Conservation (phyloP, 2,888 invertebrate species). For the Tetranychus piercei region DNA sequence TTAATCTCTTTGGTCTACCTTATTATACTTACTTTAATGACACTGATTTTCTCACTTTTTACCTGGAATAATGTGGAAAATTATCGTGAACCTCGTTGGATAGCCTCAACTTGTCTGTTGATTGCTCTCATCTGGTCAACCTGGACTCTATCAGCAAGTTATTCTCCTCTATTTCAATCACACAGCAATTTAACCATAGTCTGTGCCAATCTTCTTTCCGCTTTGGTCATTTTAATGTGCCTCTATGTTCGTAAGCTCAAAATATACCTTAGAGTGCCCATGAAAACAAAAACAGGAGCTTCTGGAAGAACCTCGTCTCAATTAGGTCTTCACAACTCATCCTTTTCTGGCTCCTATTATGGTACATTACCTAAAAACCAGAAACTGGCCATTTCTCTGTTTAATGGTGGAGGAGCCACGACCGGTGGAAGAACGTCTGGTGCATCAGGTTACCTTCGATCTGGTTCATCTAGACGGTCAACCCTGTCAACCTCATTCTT, state of each 20-base stretch:
- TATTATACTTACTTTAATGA: slow-evolving; percentile 33
- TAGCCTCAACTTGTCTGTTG: slow-evolving; percentile 32
- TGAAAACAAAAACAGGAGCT: slow-evolving; percentile 10
- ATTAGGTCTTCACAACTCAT: background rate
- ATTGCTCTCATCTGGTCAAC: slow-evolving; percentile 33
- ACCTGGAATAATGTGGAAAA: slow-evolving; percentile 33
- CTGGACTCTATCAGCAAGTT: slow-evolving; percentile 33
- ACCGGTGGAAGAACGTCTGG: background rate
- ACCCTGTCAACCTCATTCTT: background rate
- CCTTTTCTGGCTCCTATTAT: slow-evolving; percentile 9
- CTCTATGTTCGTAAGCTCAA: slow-evolving; percentile 34
- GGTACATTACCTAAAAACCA: background rate
- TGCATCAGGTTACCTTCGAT: background rate
- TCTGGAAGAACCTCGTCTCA: background rate
- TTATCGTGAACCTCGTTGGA: slow-evolving; percentile 34
- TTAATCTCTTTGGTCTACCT: slow-evolving; percentile 34
- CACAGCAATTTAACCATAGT: slow-evolving; percentile 33
- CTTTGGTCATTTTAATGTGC: slow-evolving; percentile 32
- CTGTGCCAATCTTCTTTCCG: slow-evolving; percentile 33
- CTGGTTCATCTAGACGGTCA: background rate
- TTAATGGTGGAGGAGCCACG: background rate
- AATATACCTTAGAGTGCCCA: slow-evolving; percentile 25
- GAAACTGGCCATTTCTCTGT: background rate
- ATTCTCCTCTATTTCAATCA: slow-evolving; percentile 28
- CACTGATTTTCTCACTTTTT: slow-evolving; percentile 32